A percentile compares a stretch with the other conserved stretches of the same genome.
Conservation (phyloP, 1,140 invertebrate genomes). For the Phthorimaea operculella region DNA sequence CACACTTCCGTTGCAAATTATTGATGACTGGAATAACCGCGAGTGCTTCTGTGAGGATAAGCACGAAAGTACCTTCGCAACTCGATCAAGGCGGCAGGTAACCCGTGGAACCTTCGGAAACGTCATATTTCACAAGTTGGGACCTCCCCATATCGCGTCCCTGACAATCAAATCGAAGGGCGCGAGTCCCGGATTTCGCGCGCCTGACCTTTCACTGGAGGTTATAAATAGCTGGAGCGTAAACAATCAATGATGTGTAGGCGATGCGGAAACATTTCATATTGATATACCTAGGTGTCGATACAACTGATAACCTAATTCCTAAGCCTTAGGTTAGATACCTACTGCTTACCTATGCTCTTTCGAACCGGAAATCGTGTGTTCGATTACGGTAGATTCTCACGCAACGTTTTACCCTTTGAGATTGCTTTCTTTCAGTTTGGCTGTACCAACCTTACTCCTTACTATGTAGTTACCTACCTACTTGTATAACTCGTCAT, state of each 20-base stretch:
- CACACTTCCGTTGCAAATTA: conserved; percentile 13
- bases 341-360: too few species aligned
- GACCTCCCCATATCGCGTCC: not conserved
- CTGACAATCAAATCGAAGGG: conserved; percentile 30
- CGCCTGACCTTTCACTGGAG: conserved; percentile 48
- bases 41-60: conserved; percentile 58
- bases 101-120: not conserved
- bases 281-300: conserved; percentile 6
- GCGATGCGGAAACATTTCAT: conserved; percentile 31
- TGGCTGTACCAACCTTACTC: too few species aligned
- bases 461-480: too few species aligned
- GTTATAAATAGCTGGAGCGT: conserved; percentile 57
- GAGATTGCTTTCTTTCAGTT: too few species aligned
- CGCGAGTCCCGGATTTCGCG: conserved; percentile 44
- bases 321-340: too few species aligned
- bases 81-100: conserved; percentile 29
- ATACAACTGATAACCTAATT: not conserved
- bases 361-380: too few species aligned
- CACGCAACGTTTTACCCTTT: too few species aligned
- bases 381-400: too few species aligned
- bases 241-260: conserved; percentile 48
- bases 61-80: conserved; percentile 36
- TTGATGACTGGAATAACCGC: conserved; percentile 64
- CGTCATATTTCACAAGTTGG: not conserved
- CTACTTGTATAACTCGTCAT: too few species aligned